Percentiles rank a stretch among this genome's conserved stretches.
Evolutionary conservation across 2,113 vertebrate species (phyloP).

Genomic region (Sceloporus tristichus): DNA sequence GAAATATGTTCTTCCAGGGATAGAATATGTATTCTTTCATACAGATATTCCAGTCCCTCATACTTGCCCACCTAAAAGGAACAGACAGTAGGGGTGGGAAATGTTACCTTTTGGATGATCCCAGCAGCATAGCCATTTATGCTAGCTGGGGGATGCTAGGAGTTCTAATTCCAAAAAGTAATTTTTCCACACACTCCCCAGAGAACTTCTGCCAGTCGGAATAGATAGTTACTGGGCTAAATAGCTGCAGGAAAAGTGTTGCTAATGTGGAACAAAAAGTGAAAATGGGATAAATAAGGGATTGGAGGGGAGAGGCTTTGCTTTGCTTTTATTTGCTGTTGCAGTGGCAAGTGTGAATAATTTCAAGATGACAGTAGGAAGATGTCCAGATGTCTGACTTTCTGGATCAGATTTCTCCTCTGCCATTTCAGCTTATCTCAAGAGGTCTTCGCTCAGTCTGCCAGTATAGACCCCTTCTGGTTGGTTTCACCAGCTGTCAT

Average conservation of each 20-base stretch:
- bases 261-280: not conserved
- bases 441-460: not conserved
- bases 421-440: conserved; percentile 8
- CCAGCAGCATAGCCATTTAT: not conserved
- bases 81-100: not conserved
- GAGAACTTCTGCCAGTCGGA: not conserved
- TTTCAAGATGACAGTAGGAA: not conserved
- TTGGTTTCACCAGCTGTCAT: not conserved
- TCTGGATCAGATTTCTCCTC: not conserved
- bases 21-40: not conserved
- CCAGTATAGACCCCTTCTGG: not conserved
- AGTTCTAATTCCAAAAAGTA: no score
- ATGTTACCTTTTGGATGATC: no score
- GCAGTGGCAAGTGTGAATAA: not conserved
- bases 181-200: no score
- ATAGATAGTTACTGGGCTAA: not conserved
- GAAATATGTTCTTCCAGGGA: not conserved
- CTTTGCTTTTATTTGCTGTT: not conserved
- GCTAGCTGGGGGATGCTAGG: not conserved
- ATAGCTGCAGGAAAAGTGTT: not conserved
- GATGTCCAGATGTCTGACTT: conserved; percentile 5
- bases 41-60: not conserved
- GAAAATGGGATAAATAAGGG: not conserved
- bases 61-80: no score
- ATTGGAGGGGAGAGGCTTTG: not conserved